Percentiles rank a stretch among this genome's conserved stretches.
Conservation (phyloP, 1,140 invertebrate species). For the Aphelinus certus region DNA sequence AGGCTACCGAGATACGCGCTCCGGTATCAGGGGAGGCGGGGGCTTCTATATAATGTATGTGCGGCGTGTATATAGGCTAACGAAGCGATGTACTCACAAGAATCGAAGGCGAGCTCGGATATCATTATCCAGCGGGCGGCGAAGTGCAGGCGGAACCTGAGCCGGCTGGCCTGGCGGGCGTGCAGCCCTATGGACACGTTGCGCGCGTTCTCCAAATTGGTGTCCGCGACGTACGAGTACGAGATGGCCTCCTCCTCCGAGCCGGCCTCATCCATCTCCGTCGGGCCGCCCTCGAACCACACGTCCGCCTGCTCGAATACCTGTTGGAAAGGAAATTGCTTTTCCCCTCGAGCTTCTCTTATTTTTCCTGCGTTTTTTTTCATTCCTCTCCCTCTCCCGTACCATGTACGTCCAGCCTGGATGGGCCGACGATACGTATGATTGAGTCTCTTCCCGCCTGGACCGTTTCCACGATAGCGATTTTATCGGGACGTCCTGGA, state of each 20-base stretch:
- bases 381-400: too few relatives aligned
- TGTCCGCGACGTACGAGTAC: slow-evolving; percentile 79
- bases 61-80: not conserved
- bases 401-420: too few relatives aligned
- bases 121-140: slow-evolving; percentile 82
- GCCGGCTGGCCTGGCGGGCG: slow-evolving; percentile 69
- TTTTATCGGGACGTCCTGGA: too few relatives aligned
- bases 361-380: not conserved
- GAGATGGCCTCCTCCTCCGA: slow-evolving; percentile 68
- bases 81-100: slow-evolving; percentile 64
- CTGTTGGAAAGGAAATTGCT: slow-evolving; percentile 59
- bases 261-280: slow-evolving; percentile 17
- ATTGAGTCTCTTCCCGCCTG: too few relatives aligned
- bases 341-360: not conserved
- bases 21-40: too few relatives aligned
- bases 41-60: too few relatives aligned
- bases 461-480: too few relatives aligned
- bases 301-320: slow-evolving; percentile 76
- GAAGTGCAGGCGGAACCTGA: slow-evolving; percentile 80
- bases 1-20: too few relatives aligned
- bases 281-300: slow-evolving; percentile 69
- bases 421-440: too few relatives aligned
- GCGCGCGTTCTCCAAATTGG: slow-evolving; percentile 75
- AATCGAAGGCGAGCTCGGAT: slow-evolving; percentile 78
- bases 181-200: slow-evolving; percentile 79